Evolutionary conservation across 2,113 vertebrate species (phyloP), one percentile per base, ranked within the genome.

Genomic region (Pachycephala philippinensis): DNA sequence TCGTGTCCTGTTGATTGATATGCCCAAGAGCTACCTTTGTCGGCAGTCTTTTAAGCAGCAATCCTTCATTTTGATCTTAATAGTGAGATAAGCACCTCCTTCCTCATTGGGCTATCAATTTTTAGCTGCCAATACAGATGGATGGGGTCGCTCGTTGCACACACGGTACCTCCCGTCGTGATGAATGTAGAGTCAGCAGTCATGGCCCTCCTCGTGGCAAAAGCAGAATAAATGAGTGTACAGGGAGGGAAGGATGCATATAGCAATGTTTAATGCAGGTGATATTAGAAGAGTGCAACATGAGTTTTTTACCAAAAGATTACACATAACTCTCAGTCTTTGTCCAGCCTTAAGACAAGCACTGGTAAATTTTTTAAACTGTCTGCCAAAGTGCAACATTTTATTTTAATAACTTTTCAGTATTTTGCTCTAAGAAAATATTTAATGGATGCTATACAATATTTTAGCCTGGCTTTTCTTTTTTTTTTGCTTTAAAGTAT

Each of bases 51-150:
- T 98, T 96, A 98, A 98, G 98, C 95, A 97, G 97, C 95, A 98
- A 98, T 98, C 98, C 96, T 98, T 99, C 98, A 98, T 95, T 98
- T 97, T 83, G 89, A 94, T 97, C 98, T 97, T 98, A 97, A 98
- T 95, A 97, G 95, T 95, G 95, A 97, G 91, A 95, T 71, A 75
- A 93, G 93, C 89, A 91, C 87, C 95, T 96, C 95, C 95, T 91
- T 92, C 93, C 92, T 92, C 60, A 53, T 91, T 77, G 96, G 91
- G 78, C 94, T 94, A 98, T 98, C 97, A 93, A 94, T 98, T 97
- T 97, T 98, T 98, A 98, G 98, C 98, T 99, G 98, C 98, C 98
- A 99, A 96, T 99, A 99, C 91, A 97, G 96, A 98, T 98, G 98
- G 98, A 99, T 98, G 98, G 98, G 98, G 81, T 97, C 98, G 98